Evolutionary conservation across 2,888 invertebrate genomes (phyloP).

Genomic region (Odiellus spinosus): DNA sequence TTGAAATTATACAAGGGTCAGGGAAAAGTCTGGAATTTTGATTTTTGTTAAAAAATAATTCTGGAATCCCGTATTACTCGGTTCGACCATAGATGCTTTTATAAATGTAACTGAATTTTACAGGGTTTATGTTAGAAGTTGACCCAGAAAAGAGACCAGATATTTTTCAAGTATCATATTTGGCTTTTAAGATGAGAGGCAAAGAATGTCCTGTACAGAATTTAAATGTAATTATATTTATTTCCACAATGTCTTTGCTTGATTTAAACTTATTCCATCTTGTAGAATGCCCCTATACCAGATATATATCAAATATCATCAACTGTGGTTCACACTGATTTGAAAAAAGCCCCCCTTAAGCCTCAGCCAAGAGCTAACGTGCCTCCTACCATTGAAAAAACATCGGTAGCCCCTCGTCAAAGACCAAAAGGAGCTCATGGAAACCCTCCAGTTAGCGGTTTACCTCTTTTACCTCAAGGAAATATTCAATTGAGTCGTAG

Average conservation of each 20-base stretch:
- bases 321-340: conserved; percentile 53
- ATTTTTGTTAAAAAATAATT: background rate
- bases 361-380: conserved; percentile 13
- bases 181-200: conserved; percentile 36
- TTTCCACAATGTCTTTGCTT: no score
- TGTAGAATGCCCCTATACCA: conserved; percentile 48
- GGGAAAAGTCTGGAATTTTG: background rate
- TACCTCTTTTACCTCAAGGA: conserved; percentile 17
- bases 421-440: conserved; percentile 47
- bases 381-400: conserved; percentile 41
- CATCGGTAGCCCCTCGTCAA: conserved; percentile 65
- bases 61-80: background rate
- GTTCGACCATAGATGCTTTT: background rate
- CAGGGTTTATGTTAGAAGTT: conserved; percentile 65
- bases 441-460: conserved; percentile 18
- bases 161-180: conserved; percentile 29
- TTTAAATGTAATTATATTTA: conserved; percentile 38
- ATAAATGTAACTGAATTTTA: conserved; percentile 22
- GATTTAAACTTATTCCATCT: no score
- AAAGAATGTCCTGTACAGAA: conserved; percentile 64
- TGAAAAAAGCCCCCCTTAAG: conserved; percentile 21
- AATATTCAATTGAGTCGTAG: conserved; percentile 3
- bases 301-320: conserved; percentile 45
- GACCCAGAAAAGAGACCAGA: conserved; percentile 68
- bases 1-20: no score